phyloP scores from a whole-genome alignment of 2,888 invertebrate genomes.

The Stenotaenia linearis region DNA sequence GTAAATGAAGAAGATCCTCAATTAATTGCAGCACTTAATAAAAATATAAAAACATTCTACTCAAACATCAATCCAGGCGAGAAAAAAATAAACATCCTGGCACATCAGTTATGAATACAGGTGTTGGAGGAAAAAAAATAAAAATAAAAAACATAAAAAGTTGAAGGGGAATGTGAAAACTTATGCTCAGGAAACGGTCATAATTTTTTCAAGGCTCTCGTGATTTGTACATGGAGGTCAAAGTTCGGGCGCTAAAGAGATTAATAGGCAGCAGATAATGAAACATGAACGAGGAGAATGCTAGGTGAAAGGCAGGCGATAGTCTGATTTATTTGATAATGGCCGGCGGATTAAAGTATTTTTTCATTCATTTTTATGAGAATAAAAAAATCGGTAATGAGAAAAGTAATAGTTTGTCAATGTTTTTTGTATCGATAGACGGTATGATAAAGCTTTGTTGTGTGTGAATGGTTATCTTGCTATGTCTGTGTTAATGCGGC shows the following conservation, averaged over 20 bases:
- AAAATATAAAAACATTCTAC: constrained; percentile 2
- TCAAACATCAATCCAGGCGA: not conserved
- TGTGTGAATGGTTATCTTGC: no score
- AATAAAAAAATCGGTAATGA: not conserved
- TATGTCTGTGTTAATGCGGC: no score
- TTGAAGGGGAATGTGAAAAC: constrained; percentile 15
- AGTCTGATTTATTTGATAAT: not conserved
- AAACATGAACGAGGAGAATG: constrained; percentile 8
- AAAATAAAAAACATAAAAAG: not conserved
- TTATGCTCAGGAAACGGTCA: not conserved
- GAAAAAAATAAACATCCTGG: not conserved
- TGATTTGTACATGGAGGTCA: constrained; percentile 10
- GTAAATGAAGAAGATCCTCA: constrained; percentile 16
- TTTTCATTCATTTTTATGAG: not conserved
- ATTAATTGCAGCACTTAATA: constrained; percentile 5
- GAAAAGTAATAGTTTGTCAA: no score
- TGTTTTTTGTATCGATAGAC: no score
- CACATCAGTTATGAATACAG: constrained; percentile 13
- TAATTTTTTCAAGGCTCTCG: not conserved
- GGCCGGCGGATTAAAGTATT: not conserved
- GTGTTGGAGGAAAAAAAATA: not conserved
- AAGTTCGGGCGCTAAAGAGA: constrained; percentile 10
- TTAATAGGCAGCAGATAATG: constrained; percentile 26
- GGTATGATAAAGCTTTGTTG: no score
- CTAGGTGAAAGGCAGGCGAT: constrained; percentile 15